Evolutionary conservation across 2,113 vertebrate genomes (phyloP), one percentile per base, ranked within the genome.

Genomic region (Sander vitreus): DNA sequence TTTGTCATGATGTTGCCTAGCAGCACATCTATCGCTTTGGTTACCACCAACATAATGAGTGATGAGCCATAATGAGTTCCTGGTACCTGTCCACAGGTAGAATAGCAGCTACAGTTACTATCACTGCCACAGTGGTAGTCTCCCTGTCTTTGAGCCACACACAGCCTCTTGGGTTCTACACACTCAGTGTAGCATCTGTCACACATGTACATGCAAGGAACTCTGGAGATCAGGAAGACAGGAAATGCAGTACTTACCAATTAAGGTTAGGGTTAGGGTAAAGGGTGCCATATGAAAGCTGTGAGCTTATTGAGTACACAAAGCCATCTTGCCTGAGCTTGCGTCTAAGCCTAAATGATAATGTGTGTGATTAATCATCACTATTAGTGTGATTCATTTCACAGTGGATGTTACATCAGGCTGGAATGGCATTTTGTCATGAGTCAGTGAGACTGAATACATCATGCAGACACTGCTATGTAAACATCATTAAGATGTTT

Each of bases 401-500:
- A 76, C 73, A 57, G 84, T 74, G 27, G 16, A 54, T 50, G 70
- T 73, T 73, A 58, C 82, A 83, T 88, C 78, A 76, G 76, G 33
- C 84, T 45, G 63, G 80, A 85, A 83, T 67, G 68, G 30, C 66
- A 78, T 91, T 90, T 88, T 85, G 75, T 88, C 82, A 83, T 83
- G 86, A 93, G 74, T 91, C 84, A 84, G 82, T 83, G 78, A 55
- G 84, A 85, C 39, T 84, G 85, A 85, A 92, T 91, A 55, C 76
- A 88, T 90, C 86, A 87, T 88, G 57, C 67, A 80, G 76, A 83
- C 81, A 59, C 62, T 36, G 67, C 88, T 72, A 54, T 78, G 86
- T 90, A 91, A 92, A 91, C 90, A 89, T 91, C 86, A 84, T 92
- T 91, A 87, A 81, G 67, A 71, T 63, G 74, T 89, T 89, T 89